Evolutionary conservation across 2,888 invertebrate genomes (phyloP).

Genomic region (Drosophila prostipennis): DNA sequence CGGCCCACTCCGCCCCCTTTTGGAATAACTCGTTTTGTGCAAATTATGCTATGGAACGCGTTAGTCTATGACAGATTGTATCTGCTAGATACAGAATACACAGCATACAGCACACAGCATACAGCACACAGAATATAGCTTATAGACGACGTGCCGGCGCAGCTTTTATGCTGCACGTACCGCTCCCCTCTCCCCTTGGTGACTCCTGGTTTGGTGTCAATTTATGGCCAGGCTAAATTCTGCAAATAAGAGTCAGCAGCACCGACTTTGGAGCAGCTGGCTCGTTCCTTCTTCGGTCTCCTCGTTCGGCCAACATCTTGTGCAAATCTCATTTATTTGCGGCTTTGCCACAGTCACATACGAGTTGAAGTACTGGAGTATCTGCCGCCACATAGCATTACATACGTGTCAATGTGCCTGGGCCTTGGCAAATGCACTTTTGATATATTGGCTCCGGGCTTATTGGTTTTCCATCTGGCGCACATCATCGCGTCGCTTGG

Average conservation of each 20-base stretch:
- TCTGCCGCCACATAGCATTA: slow-evolving; percentile 23
- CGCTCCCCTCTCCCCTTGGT: slow-evolving; percentile 6
- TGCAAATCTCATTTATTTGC: slow-evolving; percentile 69
- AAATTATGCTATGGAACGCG: slow-evolving; percentile 70
- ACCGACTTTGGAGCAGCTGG: slow-evolving; percentile 35
- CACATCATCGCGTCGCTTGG: slow-evolving; percentile 44
- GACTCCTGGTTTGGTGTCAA: slow-evolving; percentile 48
- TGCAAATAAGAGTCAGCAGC: slow-evolving; percentile 49
- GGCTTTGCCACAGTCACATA: slow-evolving; percentile 43
- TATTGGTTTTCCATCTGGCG: slow-evolving; percentile 64
- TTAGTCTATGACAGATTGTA: slow-evolving; percentile 69
- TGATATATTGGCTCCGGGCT: slow-evolving; percentile 60
- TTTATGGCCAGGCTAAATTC: slow-evolving; percentile 67
- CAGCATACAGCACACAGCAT: too few relatives aligned
- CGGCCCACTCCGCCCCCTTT: background rate
- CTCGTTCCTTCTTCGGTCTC: background rate
- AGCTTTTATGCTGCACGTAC: slow-evolving; percentile 33
- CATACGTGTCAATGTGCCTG: slow-evolving; percentile 58
- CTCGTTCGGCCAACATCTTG: slow-evolving; percentile 51
- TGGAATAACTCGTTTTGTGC: slow-evolving; percentile 59
- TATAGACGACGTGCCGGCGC: slow-evolving; percentile 42
- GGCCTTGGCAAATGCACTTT: slow-evolving; percentile 71
- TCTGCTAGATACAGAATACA: slow-evolving; percentile 61
- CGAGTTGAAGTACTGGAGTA: slow-evolving; percentile 11
- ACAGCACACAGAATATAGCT: background rate